Percentiles rank a stretch among this genome's conserved stretches.
Conservation (phyloP, 2,113 vertebrate genomes). For the Dipodomys ordii region DNA sequence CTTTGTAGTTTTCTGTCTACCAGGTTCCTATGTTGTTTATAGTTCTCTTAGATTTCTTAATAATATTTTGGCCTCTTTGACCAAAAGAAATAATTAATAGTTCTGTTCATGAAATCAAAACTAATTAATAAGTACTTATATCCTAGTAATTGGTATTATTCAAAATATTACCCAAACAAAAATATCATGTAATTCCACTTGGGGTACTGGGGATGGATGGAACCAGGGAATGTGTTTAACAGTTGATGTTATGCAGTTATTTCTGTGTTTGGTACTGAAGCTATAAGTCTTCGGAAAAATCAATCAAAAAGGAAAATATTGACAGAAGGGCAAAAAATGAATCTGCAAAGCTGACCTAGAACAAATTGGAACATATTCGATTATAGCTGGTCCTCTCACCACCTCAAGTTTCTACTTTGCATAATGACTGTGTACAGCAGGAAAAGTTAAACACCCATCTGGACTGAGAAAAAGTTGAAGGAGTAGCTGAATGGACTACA, state of each 20-base stretch:
- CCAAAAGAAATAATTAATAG: background rate
- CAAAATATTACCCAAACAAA: background rate
- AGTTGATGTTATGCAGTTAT: background rate
- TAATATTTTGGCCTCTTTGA: slow-evolving; percentile 3
- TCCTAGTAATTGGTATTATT: background rate
- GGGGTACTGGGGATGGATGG: background rate
- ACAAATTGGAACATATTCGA: background rate
- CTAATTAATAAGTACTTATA: background rate
- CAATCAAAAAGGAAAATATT: slow-evolving; percentile 21
- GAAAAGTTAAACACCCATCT: slow-evolving; percentile 34
- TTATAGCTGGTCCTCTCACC: background rate
- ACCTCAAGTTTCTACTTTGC: background rate
- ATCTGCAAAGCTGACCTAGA: slow-evolving; percentile 23
- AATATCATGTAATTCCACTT: background rate
- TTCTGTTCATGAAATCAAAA: background rate
- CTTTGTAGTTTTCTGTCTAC: slow-evolving; percentile 55
- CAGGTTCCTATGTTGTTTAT: background rate
- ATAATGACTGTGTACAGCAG: background rate
- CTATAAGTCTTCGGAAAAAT: slow-evolving; percentile 10
- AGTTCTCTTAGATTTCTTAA: background rate
- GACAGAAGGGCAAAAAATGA: background rate
- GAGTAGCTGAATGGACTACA: background rate
- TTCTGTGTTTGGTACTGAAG: background rate
- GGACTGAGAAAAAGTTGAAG: slow-evolving; percentile 22
- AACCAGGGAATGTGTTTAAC: background rate